Evolutionary conservation across 2,113 vertebrate species (phyloP), one percentile per base, ranked within the genome.

Genomic region (Odontesthes bonariensis): DNA sequence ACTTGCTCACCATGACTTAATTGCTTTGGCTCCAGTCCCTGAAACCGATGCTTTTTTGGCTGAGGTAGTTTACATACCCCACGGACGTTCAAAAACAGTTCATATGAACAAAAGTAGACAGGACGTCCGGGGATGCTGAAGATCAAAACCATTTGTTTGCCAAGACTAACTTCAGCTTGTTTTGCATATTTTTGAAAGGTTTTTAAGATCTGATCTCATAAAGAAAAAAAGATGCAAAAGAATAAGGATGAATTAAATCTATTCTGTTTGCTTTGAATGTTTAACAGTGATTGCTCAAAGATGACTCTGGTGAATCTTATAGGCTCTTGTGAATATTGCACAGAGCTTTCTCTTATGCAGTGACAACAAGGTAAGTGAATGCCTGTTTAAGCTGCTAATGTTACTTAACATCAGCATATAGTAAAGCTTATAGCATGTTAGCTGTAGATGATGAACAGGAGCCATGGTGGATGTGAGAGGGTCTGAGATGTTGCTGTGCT

Each of bases 1-100:
- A 71, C 69, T 72, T 35, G 11, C 70, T 67, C 81, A 69, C 69
- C 67, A 69, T 1, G 58, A 58, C 58, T 73, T 54, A 59, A 60
- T 72, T 65, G 6, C n/a, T 69, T 79, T 83, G 80, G 64, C 71
- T 72, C 33, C 0, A 0, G 66, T 22, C 69, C 47, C 22, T 68
- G 33, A 74, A 46, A 40, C 20, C 4, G n/a, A 80, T 63, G 5
- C n/a, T 75, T 72, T 16, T n/a, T 19, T 8, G 35, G 35, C 52
- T n/a, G 11, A 71, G 68, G 53, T 52, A 1, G 42, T 78, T 82
- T 38, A 49, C 32, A 75, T 32, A 14, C 68, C 52, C 60, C 19
- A 40, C 8, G 11, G 58, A 55, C 22, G n/a, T 78, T 73, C 63
- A 35, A 22, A 73, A 76, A 62, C 65, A 69, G 66, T 53, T 76